Evolutionary conservation across 2,888 invertebrate species (phyloP).

Genomic region (Tolmerus cingulatus): DNA sequence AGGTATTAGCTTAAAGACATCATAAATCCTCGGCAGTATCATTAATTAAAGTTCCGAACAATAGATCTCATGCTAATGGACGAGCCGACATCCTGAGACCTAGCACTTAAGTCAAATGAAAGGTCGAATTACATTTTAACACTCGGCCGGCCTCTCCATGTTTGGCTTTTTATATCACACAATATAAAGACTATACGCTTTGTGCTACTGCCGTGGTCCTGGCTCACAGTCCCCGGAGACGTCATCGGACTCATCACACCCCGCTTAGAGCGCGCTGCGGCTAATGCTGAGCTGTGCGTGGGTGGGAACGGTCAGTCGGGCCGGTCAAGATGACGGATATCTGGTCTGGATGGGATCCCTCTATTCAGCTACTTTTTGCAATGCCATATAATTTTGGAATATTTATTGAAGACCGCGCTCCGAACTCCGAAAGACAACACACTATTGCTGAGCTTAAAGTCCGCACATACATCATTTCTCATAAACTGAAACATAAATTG

Average conservation of each 20-base stretch:
- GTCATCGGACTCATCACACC: background rate
- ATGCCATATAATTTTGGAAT: conserved; percentile 42
- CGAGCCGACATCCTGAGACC: conserved; percentile 9
- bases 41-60: conserved; percentile 46
- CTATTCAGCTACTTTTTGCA: conserved; percentile 28
- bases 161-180: background rate
- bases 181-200: background rate
- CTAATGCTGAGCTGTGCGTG: conserved; percentile 34
- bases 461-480: conserved; percentile 17
- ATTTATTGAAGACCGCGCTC: conserved; percentile 32
- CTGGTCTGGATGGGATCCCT: conserved; percentile 33
- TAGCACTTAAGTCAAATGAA: conserved; percentile 41
- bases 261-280: background rate
- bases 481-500: conserved; percentile 38
- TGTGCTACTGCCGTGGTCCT: background rate
- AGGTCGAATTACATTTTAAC: conserved; percentile 38
- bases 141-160: background rate
- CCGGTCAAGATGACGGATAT: conserved; percentile 1
- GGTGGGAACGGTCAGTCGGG: background rate
- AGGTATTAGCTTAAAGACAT: conserved; percentile 21
- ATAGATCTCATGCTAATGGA: conserved; percentile 40
- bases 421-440: conserved; percentile 33
- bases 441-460: conserved; percentile 43
- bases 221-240: background rate
- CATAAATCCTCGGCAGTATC: conserved; percentile 44